Evolutionary conservation across 2,113 vertebrate genomes (phyloP), one percentile per base, ranked within the genome.

Genomic region (Zingel zingel): DNA sequence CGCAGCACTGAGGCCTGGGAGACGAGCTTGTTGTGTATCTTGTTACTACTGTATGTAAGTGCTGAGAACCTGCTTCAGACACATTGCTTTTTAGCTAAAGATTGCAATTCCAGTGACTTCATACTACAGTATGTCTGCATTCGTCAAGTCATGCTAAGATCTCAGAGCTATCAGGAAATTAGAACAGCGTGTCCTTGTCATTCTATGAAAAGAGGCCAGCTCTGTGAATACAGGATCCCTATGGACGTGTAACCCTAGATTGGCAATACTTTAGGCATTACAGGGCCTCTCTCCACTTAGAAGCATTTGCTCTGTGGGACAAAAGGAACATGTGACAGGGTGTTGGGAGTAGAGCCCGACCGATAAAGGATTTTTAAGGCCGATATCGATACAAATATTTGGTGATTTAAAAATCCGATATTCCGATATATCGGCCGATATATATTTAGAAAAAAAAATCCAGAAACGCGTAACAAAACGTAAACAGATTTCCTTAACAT

Each of bases 121-220:
- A 33, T 51, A 59, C 23, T 3, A 18, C 43, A 23, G 39, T 36
- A 15, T 16, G 2, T 13, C 19, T 33, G 3, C 23, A 27, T 51
- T 47, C 12, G 5, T 51, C 25, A 30, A 67, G 50, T 72, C 56
- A 68, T 65, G 62, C 30, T 57, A 53, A 71, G 48, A 85, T 81
- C 30, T 77, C 47, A 19, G 50, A 56, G 58, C 78, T 69, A n/a
- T 56, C 33, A 30, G 56, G 66, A 90, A 88, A 89, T 83, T 58
- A 82, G 77, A 85, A 79, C 59, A 88, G 43, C 64, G 36, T 58
- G 77, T 81, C 80, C 66, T 83, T 86, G 79, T 77, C 87, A 77
- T 45, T 85, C 63, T 83, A 84, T n/a, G 73, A 63, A 77, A 86
- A 50, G 57, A 79, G 67, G 84, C 15, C 67, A 68, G 21, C 25